Conservation (phyloP, 2,888 invertebrate species). For the Sialis fuliginosa region DNA sequence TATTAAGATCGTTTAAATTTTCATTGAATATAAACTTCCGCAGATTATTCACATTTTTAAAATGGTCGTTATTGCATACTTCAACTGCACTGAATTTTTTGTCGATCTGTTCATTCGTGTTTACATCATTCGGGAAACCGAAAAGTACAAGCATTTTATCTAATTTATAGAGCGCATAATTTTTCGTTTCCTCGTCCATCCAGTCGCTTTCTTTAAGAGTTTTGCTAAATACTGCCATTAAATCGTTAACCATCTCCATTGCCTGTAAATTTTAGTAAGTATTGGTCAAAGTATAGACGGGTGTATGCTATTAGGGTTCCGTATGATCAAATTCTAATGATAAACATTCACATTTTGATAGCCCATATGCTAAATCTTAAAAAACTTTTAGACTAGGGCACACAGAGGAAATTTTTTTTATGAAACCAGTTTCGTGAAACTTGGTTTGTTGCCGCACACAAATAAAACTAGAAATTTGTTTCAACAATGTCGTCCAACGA, state of each 20-base stretch:
- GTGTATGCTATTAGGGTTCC: too few relatives aligned
- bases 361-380: too few relatives aligned
- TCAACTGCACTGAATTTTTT: not conserved
- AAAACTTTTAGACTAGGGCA: too few relatives aligned
- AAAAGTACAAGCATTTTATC: conserved; percentile 26
- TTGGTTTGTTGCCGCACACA: too few relatives aligned
- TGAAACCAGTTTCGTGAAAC: too few relatives aligned
- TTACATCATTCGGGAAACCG: conserved; percentile 22
- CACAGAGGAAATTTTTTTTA: too few relatives aligned
- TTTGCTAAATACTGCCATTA: conserved; percentile 27
- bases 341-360: too few relatives aligned
- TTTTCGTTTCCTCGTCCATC: conserved; percentile 32
- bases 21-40: not conserved
- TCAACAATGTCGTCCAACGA: too few relatives aligned
- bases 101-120: conserved; percentile 8
- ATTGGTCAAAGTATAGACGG: too few relatives aligned
- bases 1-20: not conserved
- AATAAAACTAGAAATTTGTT: too few relatives aligned
- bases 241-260: conserved; percentile 23
- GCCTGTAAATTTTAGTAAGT: conserved; percentile 13
- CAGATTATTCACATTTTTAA: not conserved
- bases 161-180: conserved; percentile 28
- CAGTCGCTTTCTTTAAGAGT: conserved; percentile 27
- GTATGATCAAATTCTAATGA: too few relatives aligned
- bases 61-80: conserved; percentile 1